Evolutionary conservation across 1,140 invertebrate genomes (phyloP).

Genomic region (Phthorimaea operculella): DNA sequence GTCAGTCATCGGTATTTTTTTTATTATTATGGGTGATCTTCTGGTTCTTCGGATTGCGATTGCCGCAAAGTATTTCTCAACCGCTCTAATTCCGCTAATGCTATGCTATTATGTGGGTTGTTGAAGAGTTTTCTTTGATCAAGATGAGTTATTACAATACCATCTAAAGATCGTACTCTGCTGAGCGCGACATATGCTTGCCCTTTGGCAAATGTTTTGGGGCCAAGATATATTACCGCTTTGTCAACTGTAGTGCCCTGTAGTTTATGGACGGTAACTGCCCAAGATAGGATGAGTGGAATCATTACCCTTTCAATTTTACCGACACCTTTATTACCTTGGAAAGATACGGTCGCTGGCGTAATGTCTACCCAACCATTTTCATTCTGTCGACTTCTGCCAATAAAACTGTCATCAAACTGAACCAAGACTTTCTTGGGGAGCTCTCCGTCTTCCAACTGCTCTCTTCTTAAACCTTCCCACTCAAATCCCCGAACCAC

Average conservation of each 20-base stretch:
- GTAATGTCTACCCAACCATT: background rate
- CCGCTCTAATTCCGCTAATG: background rate
- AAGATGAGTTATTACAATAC: background rate
- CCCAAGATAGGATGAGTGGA: too few species aligned
- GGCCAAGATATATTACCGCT: background rate
- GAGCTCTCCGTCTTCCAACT: too few species aligned
- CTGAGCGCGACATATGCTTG: too few species aligned
- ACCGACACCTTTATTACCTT: too few species aligned
- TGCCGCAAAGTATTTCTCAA: too few species aligned
- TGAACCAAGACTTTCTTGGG: background rate
- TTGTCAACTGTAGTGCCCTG: conserved; percentile 2
- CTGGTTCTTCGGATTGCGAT: too few species aligned
- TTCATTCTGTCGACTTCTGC: background rate
- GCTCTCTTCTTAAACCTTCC: conserved; percentile 24
- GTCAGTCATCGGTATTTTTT: too few species aligned
- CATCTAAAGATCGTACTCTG: background rate
- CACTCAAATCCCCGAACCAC: conserved; percentile 29
- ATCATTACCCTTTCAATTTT: too few species aligned
- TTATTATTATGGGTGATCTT: too few species aligned
- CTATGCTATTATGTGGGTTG: background rate
- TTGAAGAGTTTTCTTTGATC: conserved; percentile 1
- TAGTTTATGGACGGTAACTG: too few species aligned
- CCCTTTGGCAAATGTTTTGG: too few species aligned
- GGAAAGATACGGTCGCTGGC: too few species aligned
- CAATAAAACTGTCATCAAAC: background rate